These are phyloP conservation scores for Apodemus sylvaticus DNA, from an alignment of 2,113 vertebrate species.

Conservation along the genomic window DNA sequence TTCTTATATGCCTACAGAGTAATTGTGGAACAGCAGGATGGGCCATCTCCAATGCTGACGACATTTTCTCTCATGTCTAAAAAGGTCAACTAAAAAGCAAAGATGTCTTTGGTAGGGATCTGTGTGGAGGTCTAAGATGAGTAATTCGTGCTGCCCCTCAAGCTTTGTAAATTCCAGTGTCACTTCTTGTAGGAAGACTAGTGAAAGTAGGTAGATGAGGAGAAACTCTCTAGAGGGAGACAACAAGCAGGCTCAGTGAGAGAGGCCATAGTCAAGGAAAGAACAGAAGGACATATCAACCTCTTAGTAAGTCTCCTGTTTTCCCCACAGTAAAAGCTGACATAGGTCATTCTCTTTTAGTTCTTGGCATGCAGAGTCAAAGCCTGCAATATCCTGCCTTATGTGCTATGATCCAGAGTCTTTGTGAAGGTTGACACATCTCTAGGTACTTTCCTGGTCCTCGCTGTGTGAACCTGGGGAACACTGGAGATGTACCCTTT, in stretches of 20 bases:
- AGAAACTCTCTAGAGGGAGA: background rate
- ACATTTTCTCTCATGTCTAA: background rate
- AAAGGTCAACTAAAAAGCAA: background rate
- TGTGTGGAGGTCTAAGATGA: background rate
- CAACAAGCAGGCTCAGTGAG: background rate
- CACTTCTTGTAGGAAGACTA: background rate
- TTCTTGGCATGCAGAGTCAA: background rate
- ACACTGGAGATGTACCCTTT: background rate
- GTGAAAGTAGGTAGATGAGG: background rate
- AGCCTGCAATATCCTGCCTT: background rate
- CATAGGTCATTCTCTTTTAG: background rate
- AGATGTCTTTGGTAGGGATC: background rate
- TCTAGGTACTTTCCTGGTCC: background rate
- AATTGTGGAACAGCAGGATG: background rate
- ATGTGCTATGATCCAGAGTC: background rate
- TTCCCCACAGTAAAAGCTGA: background rate
- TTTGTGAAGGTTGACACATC: fast-evolving
- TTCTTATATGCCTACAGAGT: background rate
- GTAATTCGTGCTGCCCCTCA: background rate
- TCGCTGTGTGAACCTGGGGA: background rate
- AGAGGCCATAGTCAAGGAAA: background rate
- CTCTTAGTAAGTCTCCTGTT: background rate
- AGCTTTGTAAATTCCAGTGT: background rate
- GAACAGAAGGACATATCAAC: background rate
- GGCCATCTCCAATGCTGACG: background rate